phyloP scores from a whole-genome alignment of 2,888 invertebrate species.

The Aphodius granarius region DNA sequence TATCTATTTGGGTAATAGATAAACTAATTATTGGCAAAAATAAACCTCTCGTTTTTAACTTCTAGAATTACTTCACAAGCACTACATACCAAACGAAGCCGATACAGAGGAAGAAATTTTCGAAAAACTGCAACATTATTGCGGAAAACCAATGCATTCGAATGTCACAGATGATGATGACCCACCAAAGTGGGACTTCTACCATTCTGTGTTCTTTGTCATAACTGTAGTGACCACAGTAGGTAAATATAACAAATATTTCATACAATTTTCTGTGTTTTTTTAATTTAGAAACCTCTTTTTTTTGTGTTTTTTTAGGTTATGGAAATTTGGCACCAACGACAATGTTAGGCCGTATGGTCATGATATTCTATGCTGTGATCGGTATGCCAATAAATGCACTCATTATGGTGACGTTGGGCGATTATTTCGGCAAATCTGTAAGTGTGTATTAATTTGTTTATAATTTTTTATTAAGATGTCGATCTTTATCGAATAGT shows the following conservation, averaged over 20 bases:
- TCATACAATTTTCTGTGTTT: neutral
- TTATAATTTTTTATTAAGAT: neutral
- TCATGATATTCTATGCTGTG: slow-evolving; percentile 86
- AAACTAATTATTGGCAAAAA: neutral
- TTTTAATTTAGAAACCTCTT: neutral
- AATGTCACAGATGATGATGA: slow-evolving; percentile 63
- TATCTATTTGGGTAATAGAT: too few relatives aligned
- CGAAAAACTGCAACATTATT: slow-evolving; percentile 68
- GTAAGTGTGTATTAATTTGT: slow-evolving; percentile 55
- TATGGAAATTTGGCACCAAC: slow-evolving; percentile 90
- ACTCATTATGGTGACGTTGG: slow-evolving; percentile 75
- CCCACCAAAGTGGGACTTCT: slow-evolving; percentile 81
- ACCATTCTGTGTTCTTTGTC: slow-evolving; percentile 89
- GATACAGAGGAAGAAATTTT: slow-evolving; percentile 63
- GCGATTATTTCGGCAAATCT: slow-evolving; percentile 81
- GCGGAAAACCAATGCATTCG: slow-evolving; percentile 72
- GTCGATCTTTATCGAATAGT: too few relatives aligned
- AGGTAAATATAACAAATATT: slow-evolving; percentile 62
- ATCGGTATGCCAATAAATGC: slow-evolving; percentile 87
- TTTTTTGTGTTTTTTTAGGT: slow-evolving; percentile 61
- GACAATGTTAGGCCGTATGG: slow-evolving; percentile 74
- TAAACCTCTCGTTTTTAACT: slow-evolving; percentile 35
- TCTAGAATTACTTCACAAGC: slow-evolving; percentile 63
- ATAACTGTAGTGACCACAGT: slow-evolving; percentile 91
- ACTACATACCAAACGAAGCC: slow-evolving; percentile 60